A percentile compares a stretch with the other conserved stretches of the same genome.
phyloP scores from a whole-genome alignment of 1,140 invertebrate genomes.

The Heliconius nattereri region DNA sequence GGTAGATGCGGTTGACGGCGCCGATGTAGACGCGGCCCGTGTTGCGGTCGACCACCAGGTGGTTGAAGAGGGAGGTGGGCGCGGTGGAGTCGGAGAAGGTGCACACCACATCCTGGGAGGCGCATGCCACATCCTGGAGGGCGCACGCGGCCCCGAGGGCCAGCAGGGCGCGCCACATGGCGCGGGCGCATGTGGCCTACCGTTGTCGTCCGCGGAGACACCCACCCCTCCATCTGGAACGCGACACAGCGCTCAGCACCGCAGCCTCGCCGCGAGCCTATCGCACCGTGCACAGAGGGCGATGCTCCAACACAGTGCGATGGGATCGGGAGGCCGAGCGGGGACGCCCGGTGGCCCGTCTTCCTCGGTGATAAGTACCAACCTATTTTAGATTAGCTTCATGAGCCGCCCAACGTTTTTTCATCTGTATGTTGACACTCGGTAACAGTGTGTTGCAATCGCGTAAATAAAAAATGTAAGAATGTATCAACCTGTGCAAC shows the following conservation, averaged over 20 bases:
- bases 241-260: conserved; percentile 75
- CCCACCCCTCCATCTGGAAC: conserved; percentile 75
- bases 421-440: conserved; percentile 4
- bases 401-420: conserved; percentile 24
- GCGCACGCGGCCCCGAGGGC: conserved; percentile 74
- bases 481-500: conserved; percentile 50
- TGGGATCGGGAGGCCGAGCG: conserved; percentile 65
- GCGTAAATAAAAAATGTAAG: conserved; percentile 43
- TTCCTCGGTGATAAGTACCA: conserved; percentile 64
- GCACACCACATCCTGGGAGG: conserved; percentile 84
- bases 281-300: conserved; percentile 56
- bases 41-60: conserved; percentile 95
- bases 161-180: conserved; percentile 79
- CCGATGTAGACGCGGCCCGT: conserved; percentile 96
- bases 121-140: conserved; percentile 56
- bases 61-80: conserved; percentile 85
- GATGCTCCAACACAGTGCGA: conserved; percentile 60
- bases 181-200: conserved; percentile 75
- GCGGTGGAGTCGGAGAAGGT: conserved; percentile 84
- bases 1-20: conserved; percentile 96
- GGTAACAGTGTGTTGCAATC: conserved; percentile 30
- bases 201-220: conserved; percentile 66
- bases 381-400: conserved; percentile 60
- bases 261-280: conserved; percentile 64
- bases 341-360: conserved; percentile 63